These are phyloP conservation scores for Corella eumyota DNA, from an alignment of 23 tunicate species.

Conservation along the genomic window DNA sequence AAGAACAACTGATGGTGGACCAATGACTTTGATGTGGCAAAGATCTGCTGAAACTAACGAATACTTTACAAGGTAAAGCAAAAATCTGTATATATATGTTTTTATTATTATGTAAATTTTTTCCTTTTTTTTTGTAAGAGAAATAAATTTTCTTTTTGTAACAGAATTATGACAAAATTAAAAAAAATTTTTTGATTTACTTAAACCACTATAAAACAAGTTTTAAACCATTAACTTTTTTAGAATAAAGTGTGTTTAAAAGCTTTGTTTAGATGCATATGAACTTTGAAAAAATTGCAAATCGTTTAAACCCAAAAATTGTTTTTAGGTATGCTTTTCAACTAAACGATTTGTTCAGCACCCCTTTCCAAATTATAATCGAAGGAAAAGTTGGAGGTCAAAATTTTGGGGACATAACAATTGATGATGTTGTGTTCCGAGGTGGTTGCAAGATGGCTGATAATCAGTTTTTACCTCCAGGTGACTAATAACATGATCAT, in stretches of 20 bases:
- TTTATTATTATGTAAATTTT: too few species aligned
- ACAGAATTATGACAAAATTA: too few species aligned
- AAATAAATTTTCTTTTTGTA: too few species aligned
- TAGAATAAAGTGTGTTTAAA: too few species aligned
- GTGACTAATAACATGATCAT: too few species aligned
- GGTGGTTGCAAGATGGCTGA: slow-evolving; percentile 35
- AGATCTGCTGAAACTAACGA: slow-evolving; percentile 37
- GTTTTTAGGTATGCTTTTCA: too few species aligned
- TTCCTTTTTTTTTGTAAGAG: slow-evolving; percentile 3
- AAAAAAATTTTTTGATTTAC: too few species aligned
- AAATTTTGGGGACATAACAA: slow-evolving; percentile 58
- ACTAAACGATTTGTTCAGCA: slow-evolving; percentile 32
- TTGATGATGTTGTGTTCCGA: slow-evolving; percentile 84
- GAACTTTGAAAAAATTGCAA: too few species aligned
- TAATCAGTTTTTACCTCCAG: slow-evolving; percentile 49
- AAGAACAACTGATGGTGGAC: slow-evolving; percentile 62
- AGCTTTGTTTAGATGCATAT: too few species aligned
- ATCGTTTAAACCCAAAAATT: too few species aligned
- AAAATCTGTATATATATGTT: background rate
- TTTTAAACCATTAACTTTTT: too few species aligned
- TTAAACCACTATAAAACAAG: too few species aligned
- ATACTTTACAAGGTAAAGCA: slow-evolving; percentile 29
- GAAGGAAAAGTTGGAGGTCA: slow-evolving; percentile 75
- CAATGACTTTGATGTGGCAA: slow-evolving; percentile 44
- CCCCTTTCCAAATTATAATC: slow-evolving; percentile 54